These are phyloP conservation scores for Myrmophylax atrothorax DNA, from an alignment of 2,113 vertebrate species.

Conservation along the genomic window DNA sequence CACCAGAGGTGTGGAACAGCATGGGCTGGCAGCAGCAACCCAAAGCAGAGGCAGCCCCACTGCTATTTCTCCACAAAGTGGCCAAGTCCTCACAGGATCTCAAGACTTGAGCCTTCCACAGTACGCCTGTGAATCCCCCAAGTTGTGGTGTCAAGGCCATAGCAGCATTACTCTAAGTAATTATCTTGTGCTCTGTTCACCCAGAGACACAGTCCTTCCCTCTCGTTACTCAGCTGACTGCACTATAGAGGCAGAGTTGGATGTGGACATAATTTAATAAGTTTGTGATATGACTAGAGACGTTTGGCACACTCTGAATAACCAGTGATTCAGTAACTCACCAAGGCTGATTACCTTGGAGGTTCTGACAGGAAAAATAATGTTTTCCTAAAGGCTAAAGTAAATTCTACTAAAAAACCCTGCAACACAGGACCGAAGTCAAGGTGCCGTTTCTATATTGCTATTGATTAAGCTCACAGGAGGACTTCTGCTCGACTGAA, in stretches of 20 bases:
- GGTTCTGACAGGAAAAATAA: slow-evolving; percentile 30
- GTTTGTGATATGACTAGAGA: background rate
- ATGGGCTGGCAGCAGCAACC: background rate
- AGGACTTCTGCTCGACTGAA: background rate
- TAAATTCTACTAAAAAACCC: background rate
- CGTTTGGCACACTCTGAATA: background rate
- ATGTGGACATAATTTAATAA: background rate
- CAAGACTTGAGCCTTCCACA: background rate
- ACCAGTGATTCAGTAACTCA: background rate
- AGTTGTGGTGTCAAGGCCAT: background rate
- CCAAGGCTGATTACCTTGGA: background rate
- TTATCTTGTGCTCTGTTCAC: background rate
- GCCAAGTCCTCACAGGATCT: background rate
- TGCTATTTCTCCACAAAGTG: background rate
- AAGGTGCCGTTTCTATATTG: background rate
- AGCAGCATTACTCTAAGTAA: background rate
- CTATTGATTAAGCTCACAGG: background rate
- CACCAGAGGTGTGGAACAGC: background rate
- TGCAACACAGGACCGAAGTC: background rate
- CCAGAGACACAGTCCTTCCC: background rate
- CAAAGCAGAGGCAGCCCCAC: background rate
- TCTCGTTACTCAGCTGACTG: background rate
- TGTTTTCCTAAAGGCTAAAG: slow-evolving; percentile 15
- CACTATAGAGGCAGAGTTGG: background rate
- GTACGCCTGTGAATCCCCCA: background rate